Base-by-base conservation (phyloP, 2,888 invertebrate genomes). In the Drosophila engyochracea region DNA sequence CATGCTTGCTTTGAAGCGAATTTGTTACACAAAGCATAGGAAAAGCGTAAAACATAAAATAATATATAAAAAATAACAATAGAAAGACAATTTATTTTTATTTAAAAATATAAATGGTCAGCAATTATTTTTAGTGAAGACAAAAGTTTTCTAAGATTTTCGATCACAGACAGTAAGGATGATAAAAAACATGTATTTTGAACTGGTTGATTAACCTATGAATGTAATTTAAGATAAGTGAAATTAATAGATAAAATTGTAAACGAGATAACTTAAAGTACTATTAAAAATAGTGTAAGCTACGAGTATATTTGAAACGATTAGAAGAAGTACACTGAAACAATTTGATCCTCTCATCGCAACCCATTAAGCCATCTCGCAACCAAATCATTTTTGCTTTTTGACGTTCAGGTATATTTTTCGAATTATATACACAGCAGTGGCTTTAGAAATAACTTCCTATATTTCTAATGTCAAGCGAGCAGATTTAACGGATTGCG, bases 401-500 rank as follows among this genome's bases (percentile, higher is more conserved):
- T 1, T 16, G 16, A 16, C 2, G 16, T 47, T 25, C 2, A 25
- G 5, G 1, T 47, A 2, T 47, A 25, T 9, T 47, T 25, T 9
- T 47, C 16, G 4, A 25, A 9, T 25, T 16, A 25, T 16, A 16
- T 25, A 16, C 16, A 16, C 2, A 22, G 22, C 5, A 22, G 5
- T 44, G 5, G 1, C 22, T 22, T 1, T 25, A 4, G 9, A 25
- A 16, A 25, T 9, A 4, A 1, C 9, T 47, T 47, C 25, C 4
- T 9, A 25, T 47, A 25, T 25, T 25, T 16, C 47, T 47, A 22
- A 22, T 39, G 51, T 35, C 10, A 4, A 25, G 25, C 22, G 30
- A 41, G 49, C 39, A 55, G 53, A 63, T 52, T 55, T 69, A 63
- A 61, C 39, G 49, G 33, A 58, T 63, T 61, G 53, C 22, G 35